These are phyloP conservation scores for Notolepis coatsorum DNA, from an alignment of 2,797 vertebrate genomes.

Conservation along the genomic window DNA sequence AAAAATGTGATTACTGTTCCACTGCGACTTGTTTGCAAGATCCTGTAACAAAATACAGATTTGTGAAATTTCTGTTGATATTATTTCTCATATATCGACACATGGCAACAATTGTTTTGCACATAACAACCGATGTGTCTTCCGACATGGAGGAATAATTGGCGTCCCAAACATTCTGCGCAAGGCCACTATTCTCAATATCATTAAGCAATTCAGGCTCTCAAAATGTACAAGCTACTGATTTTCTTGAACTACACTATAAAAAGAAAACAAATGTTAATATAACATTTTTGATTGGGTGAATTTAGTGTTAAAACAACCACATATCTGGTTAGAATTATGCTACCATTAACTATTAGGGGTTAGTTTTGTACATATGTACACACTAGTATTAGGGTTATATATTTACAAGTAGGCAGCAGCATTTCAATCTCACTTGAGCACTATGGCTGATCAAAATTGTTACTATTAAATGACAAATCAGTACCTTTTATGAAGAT, in stretches of 20 bases:
- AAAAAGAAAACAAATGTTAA: constrained; percentile 76
- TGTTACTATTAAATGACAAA: constrained; percentile 32
- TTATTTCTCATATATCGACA: too few species aligned
- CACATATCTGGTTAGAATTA: constrained; percentile 65
- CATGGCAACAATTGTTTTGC: too few species aligned
- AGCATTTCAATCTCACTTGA: constrained; percentile 43
- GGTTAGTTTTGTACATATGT: constrained; percentile 74
- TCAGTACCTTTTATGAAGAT: not conserved
- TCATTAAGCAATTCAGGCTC: constrained; percentile 16
- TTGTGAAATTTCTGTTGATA: too few species aligned
- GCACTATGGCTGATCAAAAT: constrained; percentile 47
- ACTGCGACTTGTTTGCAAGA: too few species aligned
- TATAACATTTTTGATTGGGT: constrained; percentile 78
- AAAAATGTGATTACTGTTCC: too few species aligned
- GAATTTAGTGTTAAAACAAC: constrained; percentile 55
- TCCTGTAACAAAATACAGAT: too few species aligned
- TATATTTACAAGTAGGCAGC: constrained; percentile 75
- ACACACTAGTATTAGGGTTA: constrained; percentile 65
- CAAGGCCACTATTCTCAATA: constrained; percentile 32
- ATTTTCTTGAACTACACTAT: constrained; percentile 49
- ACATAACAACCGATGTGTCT: too few species aligned
- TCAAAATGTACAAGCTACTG: constrained; percentile 44
- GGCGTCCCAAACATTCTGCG: too few species aligned
- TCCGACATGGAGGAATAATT: too few species aligned
- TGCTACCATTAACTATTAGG: constrained; percentile 55